Evolutionary conservation across 1,140 invertebrate species (phyloP), one percentile per base, ranked within the genome.

Genomic region (Pogonus chalceus): DNA sequence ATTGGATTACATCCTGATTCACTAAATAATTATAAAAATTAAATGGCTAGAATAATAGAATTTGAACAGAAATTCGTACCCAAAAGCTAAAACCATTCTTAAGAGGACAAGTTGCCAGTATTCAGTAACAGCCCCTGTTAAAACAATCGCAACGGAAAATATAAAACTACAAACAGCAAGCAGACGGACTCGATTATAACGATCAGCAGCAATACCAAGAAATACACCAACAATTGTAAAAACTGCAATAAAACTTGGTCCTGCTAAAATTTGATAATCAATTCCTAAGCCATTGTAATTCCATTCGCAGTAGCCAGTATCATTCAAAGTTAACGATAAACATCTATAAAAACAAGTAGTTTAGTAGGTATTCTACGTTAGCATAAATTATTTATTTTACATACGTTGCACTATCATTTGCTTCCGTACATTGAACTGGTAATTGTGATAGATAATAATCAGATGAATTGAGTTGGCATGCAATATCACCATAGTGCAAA

Each of bases 51-150:
- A 22, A 24, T 52, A 37, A 51, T 24, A 47, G 12, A 31, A 51
- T 52, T 49, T 43, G 4, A 55, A 39, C 22, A 49, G 56, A 60
- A 35, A 18, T 23, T 66, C 74, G 72, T 72, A 87, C 84, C 87
- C 92, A 46, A 84, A 88, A 1, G 85, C 92, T 70, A 92, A 82
- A 1, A 91, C 72, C 84, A 95, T 92, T 51, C 92, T 73, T 1
- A 95, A 72, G 12, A 94, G 24, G 0, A 92, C 85, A 43, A 96
- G 70, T 59, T 96, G 92, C 92, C 92, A 95, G 67, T 91, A 95
- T 54, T 87, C 78, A n/a, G 77, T 82, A 0, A 92, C 88, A 4
- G 82, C 76, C 10, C 91, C 87, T 71, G 88, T 91, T 12, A 94
- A 65, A 21, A 91, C 71, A 23, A 91, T 90, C 2, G 90, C 88